Evolutionary conservation across 2,888 invertebrate genomes (phyloP).

Genomic region (Pterobdella sp.): DNA sequence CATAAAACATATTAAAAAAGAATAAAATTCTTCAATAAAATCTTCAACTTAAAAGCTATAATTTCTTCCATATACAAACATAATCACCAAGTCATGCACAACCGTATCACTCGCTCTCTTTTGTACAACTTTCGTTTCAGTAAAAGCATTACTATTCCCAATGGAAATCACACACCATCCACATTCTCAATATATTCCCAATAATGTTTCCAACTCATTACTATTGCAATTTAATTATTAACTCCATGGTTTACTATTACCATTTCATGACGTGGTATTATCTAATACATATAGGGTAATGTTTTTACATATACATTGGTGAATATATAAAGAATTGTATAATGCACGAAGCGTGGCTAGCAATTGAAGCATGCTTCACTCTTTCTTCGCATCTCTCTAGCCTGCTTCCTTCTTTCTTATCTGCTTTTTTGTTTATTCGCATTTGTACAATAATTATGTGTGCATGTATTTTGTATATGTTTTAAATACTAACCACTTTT

Average conservation of each 20-base stretch:
- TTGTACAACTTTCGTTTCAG: constrained; percentile 8
- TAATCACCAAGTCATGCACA: neutral
- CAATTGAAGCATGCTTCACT: constrained; percentile 5
- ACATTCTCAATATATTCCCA: too few species aligned
- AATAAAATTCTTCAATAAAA: too few species aligned
- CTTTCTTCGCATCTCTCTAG: neutral
- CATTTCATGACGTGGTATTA: too few species aligned
- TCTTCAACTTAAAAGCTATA: too few species aligned
- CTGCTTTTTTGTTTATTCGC: neutral
- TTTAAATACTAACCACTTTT: too few species aligned
- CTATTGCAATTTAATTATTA: too few species aligned
- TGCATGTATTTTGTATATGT: neutral
- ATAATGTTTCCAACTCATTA: too few species aligned
- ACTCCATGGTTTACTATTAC: too few species aligned
- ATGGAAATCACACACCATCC: constrained; percentile 7
- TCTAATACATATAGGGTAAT: neutral
- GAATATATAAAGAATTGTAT: constrained; percentile 15
- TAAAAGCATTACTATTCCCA: constrained; percentile 10
- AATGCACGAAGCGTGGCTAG: neutral
- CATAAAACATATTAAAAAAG: too few species aligned
- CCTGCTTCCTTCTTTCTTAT: neutral
- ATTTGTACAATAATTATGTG: neutral
- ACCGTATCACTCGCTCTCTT: neutral
- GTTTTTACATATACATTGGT: neutral
- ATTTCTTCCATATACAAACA: neutral